Evolutionary conservation across 2,113 vertebrate genomes (phyloP).

Genomic region (Fulica atra): DNA sequence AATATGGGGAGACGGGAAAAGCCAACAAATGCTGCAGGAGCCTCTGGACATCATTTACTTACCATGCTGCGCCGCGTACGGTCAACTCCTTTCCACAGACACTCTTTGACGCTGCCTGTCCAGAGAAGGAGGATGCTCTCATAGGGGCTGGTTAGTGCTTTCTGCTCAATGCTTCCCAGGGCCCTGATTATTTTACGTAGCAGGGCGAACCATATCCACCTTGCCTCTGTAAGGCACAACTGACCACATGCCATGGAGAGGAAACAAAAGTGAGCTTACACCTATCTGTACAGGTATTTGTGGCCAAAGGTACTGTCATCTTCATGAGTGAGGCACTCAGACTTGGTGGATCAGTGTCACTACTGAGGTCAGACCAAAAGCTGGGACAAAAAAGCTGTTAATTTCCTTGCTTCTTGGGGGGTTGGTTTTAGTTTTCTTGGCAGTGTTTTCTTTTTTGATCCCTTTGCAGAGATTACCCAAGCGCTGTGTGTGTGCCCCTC

Average conservation of each 20-base stretch:
- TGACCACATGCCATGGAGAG: background rate
- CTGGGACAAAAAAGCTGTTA: no score
- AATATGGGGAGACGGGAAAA: background rate
- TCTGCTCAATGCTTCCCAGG: background rate
- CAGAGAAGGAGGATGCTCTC: background rate
- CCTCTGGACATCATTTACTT: background rate
- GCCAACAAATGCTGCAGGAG: background rate
- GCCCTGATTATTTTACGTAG: background rate
- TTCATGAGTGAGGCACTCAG: background rate
- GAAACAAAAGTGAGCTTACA: background rate
- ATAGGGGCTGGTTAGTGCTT: background rate
- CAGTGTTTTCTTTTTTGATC: background rate
- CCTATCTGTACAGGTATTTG: background rate
- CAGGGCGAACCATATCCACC: background rate
- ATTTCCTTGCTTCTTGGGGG: no score
- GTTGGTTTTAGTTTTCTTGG: background rate
- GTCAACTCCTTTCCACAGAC: background rate
- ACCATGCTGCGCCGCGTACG: background rate
- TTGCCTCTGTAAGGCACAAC: rapidly evolving
- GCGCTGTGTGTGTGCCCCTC: rapidly evolving
- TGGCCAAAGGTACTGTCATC: background rate
- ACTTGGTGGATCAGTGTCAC: rapidly evolving
- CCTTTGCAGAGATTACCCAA: background rate
- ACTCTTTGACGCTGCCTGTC: background rate
- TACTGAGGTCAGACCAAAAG: background rate